Conservation (phyloP, 1,140 invertebrate genomes). For the Drosophila setifemur region DNA sequence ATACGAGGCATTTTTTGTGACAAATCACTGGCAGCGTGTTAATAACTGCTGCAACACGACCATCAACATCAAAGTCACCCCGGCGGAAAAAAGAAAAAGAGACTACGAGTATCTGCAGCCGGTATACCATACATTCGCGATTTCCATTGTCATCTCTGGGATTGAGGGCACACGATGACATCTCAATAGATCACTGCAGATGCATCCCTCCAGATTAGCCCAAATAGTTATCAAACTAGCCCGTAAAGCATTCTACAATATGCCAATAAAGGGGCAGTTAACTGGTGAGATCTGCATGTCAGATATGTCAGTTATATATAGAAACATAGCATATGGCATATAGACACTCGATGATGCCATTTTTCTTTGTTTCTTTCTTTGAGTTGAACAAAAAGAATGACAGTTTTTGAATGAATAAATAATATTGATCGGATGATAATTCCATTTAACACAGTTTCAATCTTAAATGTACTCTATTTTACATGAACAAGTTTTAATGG, state of each 20-base stretch:
- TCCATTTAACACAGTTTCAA: too few species aligned
- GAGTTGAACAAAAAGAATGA: neutral
- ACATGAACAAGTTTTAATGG: too few species aligned
- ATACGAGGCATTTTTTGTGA: slow-evolving; percentile 64
- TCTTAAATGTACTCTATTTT: too few species aligned
- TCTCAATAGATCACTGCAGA: slow-evolving; percentile 62
- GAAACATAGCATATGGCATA: slow-evolving; percentile 14
- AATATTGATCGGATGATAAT: slow-evolving; percentile 3
- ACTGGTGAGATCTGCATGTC: slow-evolving; percentile 17
- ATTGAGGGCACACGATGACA: slow-evolving; percentile 35
- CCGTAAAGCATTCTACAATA: neutral
- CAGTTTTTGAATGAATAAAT: slow-evolving; percentile 21
- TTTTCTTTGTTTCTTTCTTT: neutral
- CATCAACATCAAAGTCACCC: slow-evolving; percentile 50
- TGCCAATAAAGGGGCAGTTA: slow-evolving; percentile 22
- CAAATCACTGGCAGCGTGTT: slow-evolving; percentile 75
- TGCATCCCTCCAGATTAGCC: slow-evolving; percentile 44
- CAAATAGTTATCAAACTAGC: slow-evolving; percentile 27
- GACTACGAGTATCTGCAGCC: neutral
- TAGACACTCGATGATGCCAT: neutral
- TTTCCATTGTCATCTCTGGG: slow-evolving; percentile 10
- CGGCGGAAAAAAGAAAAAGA: slow-evolving; percentile 10
- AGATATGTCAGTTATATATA: too few species aligned
- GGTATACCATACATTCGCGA: slow-evolving; percentile 22
- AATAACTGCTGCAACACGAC: slow-evolving; percentile 52